Evolutionary conservation across 2,888 invertebrate genomes (phyloP), one percentile per base, ranked within the genome.

Genomic region (Heliconius ismenius): DNA sequence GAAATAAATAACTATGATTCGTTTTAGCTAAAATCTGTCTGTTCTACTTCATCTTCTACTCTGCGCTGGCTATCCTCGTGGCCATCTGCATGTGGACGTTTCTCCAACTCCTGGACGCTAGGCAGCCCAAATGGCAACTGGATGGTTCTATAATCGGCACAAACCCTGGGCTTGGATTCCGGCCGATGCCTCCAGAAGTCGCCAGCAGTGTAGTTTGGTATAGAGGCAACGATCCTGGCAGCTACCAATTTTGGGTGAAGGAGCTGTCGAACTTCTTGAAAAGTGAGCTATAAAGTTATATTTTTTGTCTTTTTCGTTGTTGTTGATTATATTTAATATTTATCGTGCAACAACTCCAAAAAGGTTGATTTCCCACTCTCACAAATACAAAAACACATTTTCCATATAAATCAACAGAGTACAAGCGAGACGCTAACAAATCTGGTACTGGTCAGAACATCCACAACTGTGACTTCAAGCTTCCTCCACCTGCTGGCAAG

Each of bases 161-260:
- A 83, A 99, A 98, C 95, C 99, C 99, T 82, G 99, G 99, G 74
- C 95, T 99, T 76, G 99, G 99, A 80, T 99, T 98, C 92, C 95
- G 99, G 81, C 99, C 99, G 11, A 96, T 97, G 95, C 98, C 99
- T 11, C 96, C 97, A 65, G 95, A 95, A 76, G 97, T 98, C 65
- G 98, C 98, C 84, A 99, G 98, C 88, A 98, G 99, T 58, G 95
- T 99, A 81, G 98, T 99, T 89, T 98, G 98, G 97, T 99, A 98
- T 94, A 97, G 97, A 88, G 97, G 97, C 64, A 97, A 97, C 24
- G 96, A 97, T 79, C 95, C 95, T 76, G 95, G 95, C 72, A 97
- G 97, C 87, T 97, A 96, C 86, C 95, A 96, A 81, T 96, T 96
- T 86, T 98, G 98, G 98, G 96, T 96, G 32, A 95, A 96, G 36